Base-by-base conservation (phyloP, 2,888 invertebrate genomes). In the Balanococcus diminutus region DNA sequence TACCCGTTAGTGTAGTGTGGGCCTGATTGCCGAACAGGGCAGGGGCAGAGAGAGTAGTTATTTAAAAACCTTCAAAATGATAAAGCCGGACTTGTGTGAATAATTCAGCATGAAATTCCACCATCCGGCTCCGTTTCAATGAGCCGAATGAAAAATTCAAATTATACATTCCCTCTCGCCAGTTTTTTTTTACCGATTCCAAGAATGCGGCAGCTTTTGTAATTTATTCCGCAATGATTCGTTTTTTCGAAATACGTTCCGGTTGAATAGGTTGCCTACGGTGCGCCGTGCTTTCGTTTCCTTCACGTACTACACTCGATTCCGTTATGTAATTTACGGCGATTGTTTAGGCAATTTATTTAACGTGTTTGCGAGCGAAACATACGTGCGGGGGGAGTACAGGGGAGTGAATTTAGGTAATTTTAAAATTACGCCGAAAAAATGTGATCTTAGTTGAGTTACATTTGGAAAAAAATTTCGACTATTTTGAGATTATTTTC, bases 31-130 rank as follows among this genome's bases (percentile, higher is more conserved):
- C 28, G 14, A 16, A 3, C 5, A 1, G n/a, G 28, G 2, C 28
- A 9, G 67, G 22, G 28, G 16, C n/a, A n/a, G n/a, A n/a, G n/a
- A n/a, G n/a, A n/a, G n/a, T n/a, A 14, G 28, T 2, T 28, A 28
- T 67, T 67, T 31, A 16, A 67, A n/a, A 28, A 28, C 67, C 28
- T 67, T 31, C 22, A 14, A n/a, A 67, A 67, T 67, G 67, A 67
- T 67, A 67, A 9, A n/a, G n/a, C 81, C 36, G 81, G 42, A 81
- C 42, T 19, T 36, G 81, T 36, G 81, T 8, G 42, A 42, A 81
- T 42, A 28, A 67, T 81, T 81, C 42, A 81, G 81, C 67, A 67
- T 39, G 81, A 42, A 39, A 81, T 81, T 42, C 42, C 42, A 19
- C 22, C 32, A 28, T 42, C 42, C 42, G 81, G 32, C 16, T 36